Conservation (phyloP, 2,797 vertebrate species). For the Melanotaenia maccullochi region DNA sequence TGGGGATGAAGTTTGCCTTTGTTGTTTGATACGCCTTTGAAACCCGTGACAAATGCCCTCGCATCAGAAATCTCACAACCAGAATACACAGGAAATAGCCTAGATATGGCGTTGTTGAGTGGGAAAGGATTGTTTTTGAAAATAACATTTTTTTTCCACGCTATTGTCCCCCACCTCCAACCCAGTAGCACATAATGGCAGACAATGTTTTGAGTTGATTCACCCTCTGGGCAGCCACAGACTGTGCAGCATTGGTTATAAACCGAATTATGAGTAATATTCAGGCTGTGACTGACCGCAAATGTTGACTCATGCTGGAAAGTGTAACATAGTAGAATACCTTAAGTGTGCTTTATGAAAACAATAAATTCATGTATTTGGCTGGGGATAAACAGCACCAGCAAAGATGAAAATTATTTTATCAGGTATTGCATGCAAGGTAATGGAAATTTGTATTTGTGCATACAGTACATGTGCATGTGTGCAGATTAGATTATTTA, state of each 20-base stretch:
- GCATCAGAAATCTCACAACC: conserved; percentile 86
- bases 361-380: conserved; percentile 62
- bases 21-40: conserved; percentile 84
- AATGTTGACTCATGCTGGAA: conserved; percentile 68
- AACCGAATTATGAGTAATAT: conserved; percentile 80
- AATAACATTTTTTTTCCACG: conserved; percentile 82
- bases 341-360: conserved; percentile 73
- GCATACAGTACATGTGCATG: conserved; percentile 21
- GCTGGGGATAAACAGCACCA: conserved; percentile 51
- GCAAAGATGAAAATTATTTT: conserved; percentile 44
- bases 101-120: conserved; percentile 80
- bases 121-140: conserved; percentile 82
- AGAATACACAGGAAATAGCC: conserved; percentile 86
- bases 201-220: conserved; percentile 81
- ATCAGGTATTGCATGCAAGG: conserved; percentile 52
- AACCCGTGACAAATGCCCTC: conserved; percentile 85
- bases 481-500: not conserved
- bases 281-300: conserved; percentile 76
- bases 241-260: conserved; percentile 82
- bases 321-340: conserved; percentile 63
- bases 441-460: conserved; percentile 50
- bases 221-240: conserved; percentile 75
- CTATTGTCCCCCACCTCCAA: conserved; percentile 75
- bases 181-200: conserved; percentile 80
- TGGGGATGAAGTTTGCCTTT: conserved; percentile 74